Evolutionary conservation across 2,113 vertebrate species (phyloP).

Genomic region (Oncorhynchus keta): DNA sequence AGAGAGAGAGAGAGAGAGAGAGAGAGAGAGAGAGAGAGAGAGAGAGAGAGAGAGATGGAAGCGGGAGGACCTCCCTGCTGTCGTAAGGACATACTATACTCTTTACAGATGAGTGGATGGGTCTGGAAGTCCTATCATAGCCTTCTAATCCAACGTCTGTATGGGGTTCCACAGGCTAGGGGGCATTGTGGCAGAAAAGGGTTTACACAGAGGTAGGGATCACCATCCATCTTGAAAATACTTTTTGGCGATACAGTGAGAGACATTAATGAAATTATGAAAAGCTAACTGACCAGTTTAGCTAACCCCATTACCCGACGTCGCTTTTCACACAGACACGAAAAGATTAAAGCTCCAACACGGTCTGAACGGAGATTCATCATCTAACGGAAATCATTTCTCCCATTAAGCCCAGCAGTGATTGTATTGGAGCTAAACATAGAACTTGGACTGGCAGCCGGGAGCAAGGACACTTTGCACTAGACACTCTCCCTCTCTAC

Average conservation of each 20-base stretch:
- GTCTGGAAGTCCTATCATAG: no score
- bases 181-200: not conserved
- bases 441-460: constrained; percentile 5
- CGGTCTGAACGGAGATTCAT: not conserved
- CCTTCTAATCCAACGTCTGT: not conserved
- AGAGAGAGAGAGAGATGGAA: no score
- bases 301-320: not conserved
- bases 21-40: no score
- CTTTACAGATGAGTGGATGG: no score
- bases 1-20: no score
- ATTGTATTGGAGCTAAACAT: constrained; percentile 5
- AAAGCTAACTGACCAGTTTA: not conserved
- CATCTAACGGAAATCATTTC: constrained; percentile 27
- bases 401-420: constrained; percentile 18
- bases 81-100: no score
- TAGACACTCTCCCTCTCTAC: not conserved
- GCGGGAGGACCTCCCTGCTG: no score
- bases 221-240: not conserved
- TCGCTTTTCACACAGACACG: not conserved
- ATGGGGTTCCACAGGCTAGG: not conserved
- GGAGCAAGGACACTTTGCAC: constrained; percentile 14
- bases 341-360: constrained; percentile 7
- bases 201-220: not conserved
- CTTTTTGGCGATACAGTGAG: not conserved
- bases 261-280: not conserved